A percentile compares a stretch with the other conserved stretches of the same genome.
phyloP scores from a whole-genome alignment of 2,113 vertebrate genomes.

The Fulica atra region DNA sequence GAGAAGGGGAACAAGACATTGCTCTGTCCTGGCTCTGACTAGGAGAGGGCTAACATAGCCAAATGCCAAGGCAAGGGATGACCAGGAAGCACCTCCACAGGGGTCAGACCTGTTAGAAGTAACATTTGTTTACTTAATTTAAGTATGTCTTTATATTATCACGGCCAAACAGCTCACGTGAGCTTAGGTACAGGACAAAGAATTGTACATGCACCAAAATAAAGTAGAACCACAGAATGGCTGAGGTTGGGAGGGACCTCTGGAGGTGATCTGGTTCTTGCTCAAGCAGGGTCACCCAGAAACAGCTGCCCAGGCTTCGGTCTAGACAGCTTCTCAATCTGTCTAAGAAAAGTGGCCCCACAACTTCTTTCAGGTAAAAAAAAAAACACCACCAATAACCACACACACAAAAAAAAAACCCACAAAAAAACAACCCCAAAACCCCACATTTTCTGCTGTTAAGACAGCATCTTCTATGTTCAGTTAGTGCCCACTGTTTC shows the following conservation, averaged over 20 bases:
- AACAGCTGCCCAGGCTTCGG: neutral
- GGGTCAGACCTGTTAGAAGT: neutral
- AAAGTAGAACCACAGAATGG: neutral
- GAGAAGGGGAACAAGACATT: neutral
- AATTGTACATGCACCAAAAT: neutral
- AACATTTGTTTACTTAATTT: neutral
- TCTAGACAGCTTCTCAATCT: neutral
- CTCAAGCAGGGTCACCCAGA: neutral
- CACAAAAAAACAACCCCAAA: too few species aligned
- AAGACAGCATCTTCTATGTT: neutral
- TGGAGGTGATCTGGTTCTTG: neutral
- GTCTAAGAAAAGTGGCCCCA: neutral
- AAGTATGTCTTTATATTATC: neutral
- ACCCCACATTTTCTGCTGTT: neutral
- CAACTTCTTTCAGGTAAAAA: neutral
- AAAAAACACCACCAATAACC: too few species aligned
- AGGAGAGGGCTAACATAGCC: rapidly evolving
- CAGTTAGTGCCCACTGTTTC: neutral
- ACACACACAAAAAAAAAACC: too few species aligned
- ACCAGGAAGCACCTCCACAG: neutral
- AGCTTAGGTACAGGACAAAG: neutral
- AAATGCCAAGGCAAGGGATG: neutral
- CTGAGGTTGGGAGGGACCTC: neutral
- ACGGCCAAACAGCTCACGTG: neutral
- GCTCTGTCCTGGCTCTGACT: neutral